A percentile compares a stretch with the other conserved stretches of the same genome.
These are phyloP conservation scores for Polydrusus pterygomalis DNA, from an alignment of 2,888 invertebrate species.

Conservation along the genomic window DNA sequence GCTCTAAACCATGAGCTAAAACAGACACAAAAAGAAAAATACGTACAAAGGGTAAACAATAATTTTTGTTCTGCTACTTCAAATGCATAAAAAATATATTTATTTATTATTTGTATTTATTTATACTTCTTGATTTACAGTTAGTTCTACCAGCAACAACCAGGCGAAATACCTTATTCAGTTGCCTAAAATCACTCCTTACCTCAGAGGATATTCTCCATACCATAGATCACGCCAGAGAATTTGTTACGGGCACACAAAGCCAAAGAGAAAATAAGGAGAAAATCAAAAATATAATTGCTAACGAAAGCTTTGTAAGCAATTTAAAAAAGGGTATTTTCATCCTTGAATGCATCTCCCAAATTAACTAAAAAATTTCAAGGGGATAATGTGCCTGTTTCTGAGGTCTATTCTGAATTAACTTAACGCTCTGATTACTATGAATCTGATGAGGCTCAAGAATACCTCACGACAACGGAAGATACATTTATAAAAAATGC, in stretches of 20 bases:
- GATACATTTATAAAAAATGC: not conserved
- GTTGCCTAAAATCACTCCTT: slow-evolving; percentile 17
- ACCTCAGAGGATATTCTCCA: slow-evolving; percentile 22
- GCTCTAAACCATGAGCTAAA: slow-evolving; percentile 23
- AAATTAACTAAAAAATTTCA: slow-evolving; percentile 9
- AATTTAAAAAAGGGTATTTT: slow-evolving; percentile 16
- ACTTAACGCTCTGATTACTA: not conserved
- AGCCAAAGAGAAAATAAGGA: not conserved
- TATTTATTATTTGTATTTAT: too few species aligned
- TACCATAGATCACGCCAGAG: slow-evolving; percentile 13
- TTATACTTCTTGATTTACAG: not conserved
- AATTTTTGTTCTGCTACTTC: slow-evolving; percentile 1
- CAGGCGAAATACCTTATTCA: not conserved
- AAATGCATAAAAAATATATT: too few species aligned
- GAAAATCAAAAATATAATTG: slow-evolving; percentile 5
- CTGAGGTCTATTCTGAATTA: slow-evolving; percentile 25
- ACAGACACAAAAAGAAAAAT: slow-evolving; percentile 14
- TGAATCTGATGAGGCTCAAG: not conserved
- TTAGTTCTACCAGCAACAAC: not conserved
- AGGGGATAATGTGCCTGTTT: slow-evolving; percentile 19
- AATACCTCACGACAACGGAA: not conserved
- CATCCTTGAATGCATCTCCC: not conserved
- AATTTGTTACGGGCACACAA: slow-evolving; percentile 7
- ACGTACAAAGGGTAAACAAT: slow-evolving; percentile 9
- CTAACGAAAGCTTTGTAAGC: slow-evolving; percentile 1